Percentiles rank a stretch among this genome's conserved stretches.
phyloP scores from a whole-genome alignment of 2,888 invertebrate genomes.

The Papilio elwesi region DNA sequence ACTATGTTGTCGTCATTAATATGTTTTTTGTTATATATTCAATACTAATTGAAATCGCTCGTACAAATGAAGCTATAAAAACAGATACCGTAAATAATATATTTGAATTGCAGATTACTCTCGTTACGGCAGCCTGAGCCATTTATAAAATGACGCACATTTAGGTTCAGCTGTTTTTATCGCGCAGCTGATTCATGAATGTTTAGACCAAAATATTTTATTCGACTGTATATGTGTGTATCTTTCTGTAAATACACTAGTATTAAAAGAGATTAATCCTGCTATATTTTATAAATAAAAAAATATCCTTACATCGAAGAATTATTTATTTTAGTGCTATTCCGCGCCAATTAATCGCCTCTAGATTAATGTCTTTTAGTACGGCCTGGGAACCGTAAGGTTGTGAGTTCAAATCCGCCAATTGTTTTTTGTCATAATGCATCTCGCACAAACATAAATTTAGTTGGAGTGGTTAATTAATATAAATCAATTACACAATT shows the following conservation, averaged over 20 bases:
- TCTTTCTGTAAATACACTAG: not conserved
- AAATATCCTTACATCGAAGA: not conserved
- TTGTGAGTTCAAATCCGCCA: too few species aligned
- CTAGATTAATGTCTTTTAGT: too few species aligned
- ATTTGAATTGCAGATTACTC: constrained; percentile 24
- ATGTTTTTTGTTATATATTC: not conserved
- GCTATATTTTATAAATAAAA: too few species aligned
- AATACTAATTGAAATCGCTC: not conserved
- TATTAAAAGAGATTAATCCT: not conserved
- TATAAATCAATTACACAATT: too few species aligned
- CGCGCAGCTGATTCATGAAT: constrained; percentile 10
- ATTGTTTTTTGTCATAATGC: too few species aligned
- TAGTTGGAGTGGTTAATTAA: too few species aligned
- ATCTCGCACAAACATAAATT: too few species aligned
- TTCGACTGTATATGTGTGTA: not conserved
- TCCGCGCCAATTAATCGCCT: too few species aligned
- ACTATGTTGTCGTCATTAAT: too few species aligned
- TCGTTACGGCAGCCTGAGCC: constrained; percentile 22
- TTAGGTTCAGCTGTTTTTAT: constrained; percentile 23
- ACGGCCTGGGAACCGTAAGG: too few species aligned
- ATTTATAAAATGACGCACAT: constrained; percentile 23
- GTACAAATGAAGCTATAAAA: not conserved
- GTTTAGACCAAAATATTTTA: constrained; percentile 16
- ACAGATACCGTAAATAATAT: constrained; percentile 18
- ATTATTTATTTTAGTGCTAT: too few species aligned